Evolutionary conservation across 2,888 invertebrate species (phyloP).

Genomic region (Chloromyia formosa): DNA sequence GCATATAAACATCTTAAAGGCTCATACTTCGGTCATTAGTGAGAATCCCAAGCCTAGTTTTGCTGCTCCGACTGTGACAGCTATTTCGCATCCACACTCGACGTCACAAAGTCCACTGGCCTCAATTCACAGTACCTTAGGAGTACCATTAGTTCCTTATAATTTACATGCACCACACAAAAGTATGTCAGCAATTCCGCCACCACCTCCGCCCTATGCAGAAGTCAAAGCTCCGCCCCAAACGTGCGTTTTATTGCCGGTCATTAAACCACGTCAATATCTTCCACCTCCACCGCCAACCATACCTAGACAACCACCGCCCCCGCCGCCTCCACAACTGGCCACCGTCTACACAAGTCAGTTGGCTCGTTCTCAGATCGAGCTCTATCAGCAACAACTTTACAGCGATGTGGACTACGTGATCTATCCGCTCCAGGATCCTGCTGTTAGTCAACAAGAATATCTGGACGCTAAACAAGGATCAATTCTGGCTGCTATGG

Average conservation of each 20-base stretch:
- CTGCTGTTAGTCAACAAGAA: conserved; percentile 88
- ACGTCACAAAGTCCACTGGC: conserved; percentile 59
- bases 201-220: conserved; percentile 64
- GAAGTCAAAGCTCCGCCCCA: conserved; percentile 65
- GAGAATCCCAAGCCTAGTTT: conserved; percentile 70
- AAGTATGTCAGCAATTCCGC: conserved; percentile 68
- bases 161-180: conserved; percentile 71
- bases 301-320: conserved; percentile 68
- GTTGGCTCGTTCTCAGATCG: conserved; percentile 78
- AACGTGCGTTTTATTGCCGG: conserved; percentile 68
- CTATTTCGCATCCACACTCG: conserved; percentile 44
- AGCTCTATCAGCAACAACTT: conserved; percentile 87
- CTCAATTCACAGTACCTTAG: conserved; percentile 58
- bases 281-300: conserved; percentile 76
- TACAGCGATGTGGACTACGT: conserved; percentile 93
- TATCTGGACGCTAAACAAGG: conserved; percentile 86
- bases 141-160: conserved; percentile 65
- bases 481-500: conserved; percentile 72
- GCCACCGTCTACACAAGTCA: conserved; percentile 78
- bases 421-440: conserved; percentile 89
- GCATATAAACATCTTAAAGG: conserved; percentile 79
- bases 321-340: conserved; percentile 73
- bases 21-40: conserved; percentile 76
- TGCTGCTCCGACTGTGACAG: conserved; percentile 59
- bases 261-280: conserved; percentile 71